A percentile compares a stretch with the other conserved stretches of the same genome.
phyloP scores from a whole-genome alignment of 2,113 vertebrate species.

The Lontra canadensis region DNA sequence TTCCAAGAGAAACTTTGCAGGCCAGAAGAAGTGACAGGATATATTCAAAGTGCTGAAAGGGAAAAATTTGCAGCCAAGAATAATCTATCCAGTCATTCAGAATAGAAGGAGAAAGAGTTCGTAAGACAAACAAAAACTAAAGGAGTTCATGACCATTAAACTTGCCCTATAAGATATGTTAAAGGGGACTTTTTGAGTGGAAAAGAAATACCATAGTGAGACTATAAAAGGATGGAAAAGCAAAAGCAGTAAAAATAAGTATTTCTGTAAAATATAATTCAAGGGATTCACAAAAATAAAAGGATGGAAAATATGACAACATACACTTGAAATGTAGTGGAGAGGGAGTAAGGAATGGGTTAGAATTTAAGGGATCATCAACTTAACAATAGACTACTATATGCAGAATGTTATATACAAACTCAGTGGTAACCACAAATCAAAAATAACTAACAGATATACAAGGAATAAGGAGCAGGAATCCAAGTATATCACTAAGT shows the following conservation, averaged over 20 bases:
- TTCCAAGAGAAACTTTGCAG: background rate
- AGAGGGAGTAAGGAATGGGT: background rate
- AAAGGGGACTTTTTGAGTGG: background rate
- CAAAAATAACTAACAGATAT: background rate
- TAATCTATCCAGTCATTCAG: background rate
- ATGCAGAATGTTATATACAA: background rate
- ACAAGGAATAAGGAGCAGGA: background rate
- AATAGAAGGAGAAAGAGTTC: background rate
- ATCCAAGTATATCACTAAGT: background rate
- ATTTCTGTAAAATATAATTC: background rate
- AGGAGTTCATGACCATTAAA: background rate
- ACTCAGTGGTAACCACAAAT: background rate
- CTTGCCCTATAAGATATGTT: background rate
- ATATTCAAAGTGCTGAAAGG: background rate
- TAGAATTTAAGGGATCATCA: background rate
- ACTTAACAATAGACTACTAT: background rate
- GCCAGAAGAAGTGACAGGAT: background rate
- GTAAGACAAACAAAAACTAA: background rate
- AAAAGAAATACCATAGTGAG: background rate
- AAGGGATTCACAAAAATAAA: background rate
- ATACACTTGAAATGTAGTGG: background rate
- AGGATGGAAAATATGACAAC: background rate
- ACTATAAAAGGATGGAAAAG: background rate
- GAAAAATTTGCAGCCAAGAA: background rate
- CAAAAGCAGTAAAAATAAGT: background rate